Evolutionary conservation across 2,113 vertebrate genomes (phyloP).

Genomic region (Serilophus lunatus): DNA sequence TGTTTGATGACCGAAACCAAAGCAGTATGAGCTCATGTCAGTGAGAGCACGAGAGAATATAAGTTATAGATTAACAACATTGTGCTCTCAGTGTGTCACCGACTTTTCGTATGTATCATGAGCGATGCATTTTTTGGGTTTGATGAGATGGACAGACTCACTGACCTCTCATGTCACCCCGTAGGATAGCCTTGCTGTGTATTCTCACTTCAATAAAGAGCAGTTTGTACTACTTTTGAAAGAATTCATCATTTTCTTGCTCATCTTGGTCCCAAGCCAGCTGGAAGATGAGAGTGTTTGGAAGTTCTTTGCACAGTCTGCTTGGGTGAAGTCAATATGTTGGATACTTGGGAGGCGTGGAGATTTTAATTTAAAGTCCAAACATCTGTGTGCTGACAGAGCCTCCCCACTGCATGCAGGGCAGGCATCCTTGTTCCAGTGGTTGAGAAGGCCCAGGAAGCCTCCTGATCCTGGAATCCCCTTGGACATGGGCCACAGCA

Average conservation of each 20-base stretch:
- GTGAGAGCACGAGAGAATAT: background rate
- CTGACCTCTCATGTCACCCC: background rate
- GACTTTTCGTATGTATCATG: background rate
- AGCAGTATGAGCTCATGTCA: background rate
- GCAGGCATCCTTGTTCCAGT: background rate
- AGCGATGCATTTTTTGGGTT: background rate
- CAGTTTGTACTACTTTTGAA: background rate
- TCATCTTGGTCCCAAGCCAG: background rate
- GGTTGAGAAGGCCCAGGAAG: background rate
- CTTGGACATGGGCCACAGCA: background rate
- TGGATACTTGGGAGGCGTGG: background rate
- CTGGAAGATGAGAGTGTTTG: background rate
- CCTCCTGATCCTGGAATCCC: background rate
- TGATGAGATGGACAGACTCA: background rate
- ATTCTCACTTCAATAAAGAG: background rate
- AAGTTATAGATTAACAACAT: background rate
- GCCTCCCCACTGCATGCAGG: fast-evolving
- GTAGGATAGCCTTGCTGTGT: background rate
- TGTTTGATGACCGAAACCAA: background rate
- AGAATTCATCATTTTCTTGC: background rate
- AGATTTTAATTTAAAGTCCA: background rate
- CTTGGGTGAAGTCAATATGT: background rate
- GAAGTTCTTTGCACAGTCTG: background rate
- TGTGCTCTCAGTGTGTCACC: background rate
- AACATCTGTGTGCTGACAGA: background rate